Base-by-base conservation (phyloP, 2,113 vertebrate genomes). In the Ochotona curzoniae region DNA sequence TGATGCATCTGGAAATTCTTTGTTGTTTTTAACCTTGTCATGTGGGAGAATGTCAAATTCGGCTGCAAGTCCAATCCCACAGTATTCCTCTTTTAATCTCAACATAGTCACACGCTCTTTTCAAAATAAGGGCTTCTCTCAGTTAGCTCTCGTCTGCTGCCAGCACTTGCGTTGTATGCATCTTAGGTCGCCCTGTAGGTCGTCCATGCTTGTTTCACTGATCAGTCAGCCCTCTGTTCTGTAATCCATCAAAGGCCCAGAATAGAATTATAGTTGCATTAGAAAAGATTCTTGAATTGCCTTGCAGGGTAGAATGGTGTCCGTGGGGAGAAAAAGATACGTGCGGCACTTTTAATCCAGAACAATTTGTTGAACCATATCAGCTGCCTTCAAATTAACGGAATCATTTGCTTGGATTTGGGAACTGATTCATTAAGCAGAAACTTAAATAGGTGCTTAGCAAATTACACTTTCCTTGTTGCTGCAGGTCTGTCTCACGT, bases 401-500 rank as follows among this genome's bases (percentile, higher is more conserved):
- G 3, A 44, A 18, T 73, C 61, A 66, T 82, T 73, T 89, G n/a
- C 20, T 74, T 78, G 47, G 32, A 44, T n/a, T 26, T 61, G 18
- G 28, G 5, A 91, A 51, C 38, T 83, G 5, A 30, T 57, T 89
- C 30, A 67, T 75, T 67, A 83, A 93, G 57, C 5, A 88, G 64
- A 92, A 87, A 82, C 5, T 74, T 83, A 71, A 89, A 82, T 35
- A 69, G 25, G 8, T 60, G 73, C 61, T 90, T 69, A 32, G n/a
- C 79, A 95, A 93, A 86, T 1, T 71, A 28, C 20, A 20, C 17
- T 91, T 76, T 90, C 69, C 15, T 73, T 89, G 20, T 54, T 60
- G 51, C 51, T 12, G 9, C 5, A 75, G 8, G 15, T 75, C 32
- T 47, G 57, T 83, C 35, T 83, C 80, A 71, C 28, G 71, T 11